phyloP scores from a whole-genome alignment of 1,140 invertebrate genomes.

The Heliconius melpomene region DNA sequence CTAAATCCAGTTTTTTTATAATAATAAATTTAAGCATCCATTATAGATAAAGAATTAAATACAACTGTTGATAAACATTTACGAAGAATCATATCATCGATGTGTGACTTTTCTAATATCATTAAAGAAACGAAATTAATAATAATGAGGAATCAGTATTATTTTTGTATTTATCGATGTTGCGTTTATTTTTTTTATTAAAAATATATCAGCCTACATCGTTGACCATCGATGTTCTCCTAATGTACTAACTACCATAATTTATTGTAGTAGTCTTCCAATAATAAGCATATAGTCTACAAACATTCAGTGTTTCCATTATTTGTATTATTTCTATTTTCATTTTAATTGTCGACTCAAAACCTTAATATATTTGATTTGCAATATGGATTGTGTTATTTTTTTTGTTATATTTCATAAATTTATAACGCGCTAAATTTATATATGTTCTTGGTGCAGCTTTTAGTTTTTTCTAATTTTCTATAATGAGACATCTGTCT shows the following conservation, averaged over 20 bases:
- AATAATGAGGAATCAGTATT: neutral
- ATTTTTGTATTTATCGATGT: neutral
- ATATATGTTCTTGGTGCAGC: neutral
- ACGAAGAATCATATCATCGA: neutral
- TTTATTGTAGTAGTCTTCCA: neutral
- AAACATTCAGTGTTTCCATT: neutral
- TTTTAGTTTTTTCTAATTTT: neutral
- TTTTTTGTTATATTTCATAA: neutral
- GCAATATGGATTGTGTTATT: neutral
- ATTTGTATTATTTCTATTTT: neutral
- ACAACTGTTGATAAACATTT: conserved; percentile 4
- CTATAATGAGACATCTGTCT: neutral
- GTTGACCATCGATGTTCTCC: no score
- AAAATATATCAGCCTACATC: neutral
- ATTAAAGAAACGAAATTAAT: neutral
- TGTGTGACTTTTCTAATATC: neutral
- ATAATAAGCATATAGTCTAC: neutral
- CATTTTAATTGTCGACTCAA: conserved; percentile 8
- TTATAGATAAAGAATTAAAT: conserved; percentile 3
- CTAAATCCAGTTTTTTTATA: neutral
- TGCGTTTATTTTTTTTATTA: neutral
- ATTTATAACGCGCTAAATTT: neutral
- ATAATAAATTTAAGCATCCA: neutral
- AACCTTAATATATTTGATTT: neutral
- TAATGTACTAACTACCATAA: neutral